A percentile compares a stretch with the other conserved stretches of the same genome.
Conservation (phyloP, 2,113 vertebrate species). For the Charina bottae region DNA sequence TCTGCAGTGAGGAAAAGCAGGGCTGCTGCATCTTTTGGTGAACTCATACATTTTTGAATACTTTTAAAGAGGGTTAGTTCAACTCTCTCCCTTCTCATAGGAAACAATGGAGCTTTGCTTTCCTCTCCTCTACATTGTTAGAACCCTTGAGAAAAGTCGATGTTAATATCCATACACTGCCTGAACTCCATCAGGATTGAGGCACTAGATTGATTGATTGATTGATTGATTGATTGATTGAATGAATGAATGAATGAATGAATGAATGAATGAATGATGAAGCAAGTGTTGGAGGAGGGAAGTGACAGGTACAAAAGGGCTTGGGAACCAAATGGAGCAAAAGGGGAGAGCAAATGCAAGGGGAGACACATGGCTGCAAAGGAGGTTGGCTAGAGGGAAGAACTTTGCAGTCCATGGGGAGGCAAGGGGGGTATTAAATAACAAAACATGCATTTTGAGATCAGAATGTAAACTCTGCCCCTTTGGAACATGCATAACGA, state of each 20-base stretch:
- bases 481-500: not conserved
- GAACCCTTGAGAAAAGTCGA: not conserved
- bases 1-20: not conserved
- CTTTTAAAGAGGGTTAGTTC: not conserved
- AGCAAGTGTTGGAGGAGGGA: not conserved
- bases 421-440: not conserved
- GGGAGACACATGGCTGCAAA: not conserved
- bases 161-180: not conserved
- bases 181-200: not conserved
- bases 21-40: not conserved
- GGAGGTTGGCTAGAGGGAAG: not conserved
- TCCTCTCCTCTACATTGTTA: not conserved
- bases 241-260: not conserved
- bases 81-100: not conserved
- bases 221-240: not conserved
- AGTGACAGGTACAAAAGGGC: not conserved
- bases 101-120: not conserved
- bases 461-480: not conserved
- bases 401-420: not conserved
- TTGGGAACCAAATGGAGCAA: not conserved
- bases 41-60: not conserved
- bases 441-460: not conserved
- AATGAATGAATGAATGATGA: not conserved
- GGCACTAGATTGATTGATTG: not conserved
- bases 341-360: not conserved